Conservation (phyloP, 1,140 invertebrate genomes). For the Caenorhabditis elegans region WBcel235 BX284605.5:14728501-14729000, state of each 20-base stretch:
- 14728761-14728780: conserved; percentile 35
- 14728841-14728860: too few relatives aligned
- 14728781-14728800: too few relatives aligned
- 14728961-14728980: too few relatives aligned
- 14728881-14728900: too few relatives aligned
- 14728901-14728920: too few relatives aligned
- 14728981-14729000: too few relatives aligned
- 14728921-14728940: too few relatives aligned
- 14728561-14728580: neutral
- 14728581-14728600: conserved; percentile 46
- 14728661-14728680: conserved; percentile 36
- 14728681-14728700: conserved; percentile 35
- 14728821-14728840: too few relatives aligned
- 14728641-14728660: conserved; percentile 34
- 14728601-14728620: conserved; percentile 50
- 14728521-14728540: conserved; percentile 15
- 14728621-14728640: conserved; percentile 50
- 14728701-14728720: conserved; percentile 37
- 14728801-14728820: too few relatives aligned
- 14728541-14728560: conserved; percentile 31
- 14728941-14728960: too few relatives aligned
- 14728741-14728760: conserved; percentile 42
- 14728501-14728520: conserved; percentile 11
- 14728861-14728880: too few relatives aligned
- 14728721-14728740: conserved; percentile 29